Evolutionary conservation across 2,797 vertebrate species (phyloP).

Genomic region (Anguilla megastoma): DNA sequence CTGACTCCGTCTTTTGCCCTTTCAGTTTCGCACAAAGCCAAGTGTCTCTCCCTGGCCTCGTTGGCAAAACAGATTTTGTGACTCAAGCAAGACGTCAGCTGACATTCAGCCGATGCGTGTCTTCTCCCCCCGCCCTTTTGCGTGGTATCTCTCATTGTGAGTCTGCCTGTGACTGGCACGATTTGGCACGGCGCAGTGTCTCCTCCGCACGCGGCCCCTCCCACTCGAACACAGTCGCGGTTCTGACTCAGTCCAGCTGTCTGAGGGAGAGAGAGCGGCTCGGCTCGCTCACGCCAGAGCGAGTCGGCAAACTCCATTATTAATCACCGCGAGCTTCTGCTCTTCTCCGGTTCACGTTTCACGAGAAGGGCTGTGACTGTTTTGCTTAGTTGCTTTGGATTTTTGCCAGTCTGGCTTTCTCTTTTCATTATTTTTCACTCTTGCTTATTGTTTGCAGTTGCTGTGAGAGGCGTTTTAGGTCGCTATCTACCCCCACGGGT

Average conservation of each 20-base stretch:
- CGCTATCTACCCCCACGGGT: neutral
- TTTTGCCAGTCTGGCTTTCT: neutral
- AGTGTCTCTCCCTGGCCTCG: neutral
- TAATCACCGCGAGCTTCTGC: neutral
- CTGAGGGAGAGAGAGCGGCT: neutral
- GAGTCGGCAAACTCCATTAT: neutral
- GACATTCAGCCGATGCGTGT: neutral
- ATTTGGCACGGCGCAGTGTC: neutral
- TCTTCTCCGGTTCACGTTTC: neutral
- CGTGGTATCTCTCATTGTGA: neutral
- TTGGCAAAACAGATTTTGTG: neutral
- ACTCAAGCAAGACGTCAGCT: neutral
- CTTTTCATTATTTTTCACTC: neutral
- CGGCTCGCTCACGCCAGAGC: too few relatives aligned
- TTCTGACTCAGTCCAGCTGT: slow-evolving; percentile 24
- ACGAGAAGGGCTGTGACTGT: neutral
- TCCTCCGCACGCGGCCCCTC: neutral
- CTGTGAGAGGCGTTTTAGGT: neutral
- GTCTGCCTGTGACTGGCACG: neutral
- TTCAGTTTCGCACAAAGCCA: neutral
- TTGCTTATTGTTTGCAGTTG: neutral
- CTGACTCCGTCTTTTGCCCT: neutral
- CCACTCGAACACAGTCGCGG: neutral
- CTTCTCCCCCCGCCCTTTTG: neutral
- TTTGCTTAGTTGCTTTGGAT: neutral